Base-by-base conservation (phyloP, 2,888 invertebrate species). In the Plagiodera versicolora region DNA sequence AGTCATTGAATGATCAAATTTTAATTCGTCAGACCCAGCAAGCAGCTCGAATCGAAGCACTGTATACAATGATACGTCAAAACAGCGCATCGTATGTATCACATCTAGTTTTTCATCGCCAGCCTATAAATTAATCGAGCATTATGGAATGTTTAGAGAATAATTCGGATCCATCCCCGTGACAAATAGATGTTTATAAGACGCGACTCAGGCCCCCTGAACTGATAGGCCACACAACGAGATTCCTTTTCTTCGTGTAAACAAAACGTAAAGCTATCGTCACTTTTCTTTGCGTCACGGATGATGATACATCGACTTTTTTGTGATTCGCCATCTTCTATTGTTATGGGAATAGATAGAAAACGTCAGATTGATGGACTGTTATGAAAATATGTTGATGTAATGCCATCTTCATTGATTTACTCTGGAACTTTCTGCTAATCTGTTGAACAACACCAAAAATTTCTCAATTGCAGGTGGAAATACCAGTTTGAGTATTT, bases 181-280 rank as follows among this genome's bases (percentile, higher is more conserved):
- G 56, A 56, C 56, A 56, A 56, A 56, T 56, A 56, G 48, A 39
- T 53, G 53, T 53, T 53, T 53, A 53, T 53, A 53, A 53, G 39
- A 52, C 39, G 39, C 20, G 20, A 24, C 19, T 19, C 10, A 57
- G 6, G 53, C 44, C 53, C 53, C 53, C 53, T 24, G 3, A n/a
- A 66, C 61, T 65, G 69, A 70, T 70, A 67, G 73, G 70, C 74
- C 74, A 73, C 74, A 74, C 74, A 74, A 70, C 72, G 70, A 68
- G 73, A 67, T 69, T 70, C 72, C 70, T 69, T 69, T 70, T 70
- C 71, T 69, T 72, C 70, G 70, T 75, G 73, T 72, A 77, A 77
- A 77, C 77, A 77, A 76, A 73, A 70, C 72, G 74, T 76, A 75
- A 76, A 77, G 69, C 75, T 72, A 73, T 77, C 75, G 75, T 74